A percentile compares a stretch with the other conserved stretches of the same genome.
These are phyloP conservation scores for Myocastor coypus DNA, from an alignment of 2,113 vertebrate genomes.

Conservation along the genomic window DNA sequence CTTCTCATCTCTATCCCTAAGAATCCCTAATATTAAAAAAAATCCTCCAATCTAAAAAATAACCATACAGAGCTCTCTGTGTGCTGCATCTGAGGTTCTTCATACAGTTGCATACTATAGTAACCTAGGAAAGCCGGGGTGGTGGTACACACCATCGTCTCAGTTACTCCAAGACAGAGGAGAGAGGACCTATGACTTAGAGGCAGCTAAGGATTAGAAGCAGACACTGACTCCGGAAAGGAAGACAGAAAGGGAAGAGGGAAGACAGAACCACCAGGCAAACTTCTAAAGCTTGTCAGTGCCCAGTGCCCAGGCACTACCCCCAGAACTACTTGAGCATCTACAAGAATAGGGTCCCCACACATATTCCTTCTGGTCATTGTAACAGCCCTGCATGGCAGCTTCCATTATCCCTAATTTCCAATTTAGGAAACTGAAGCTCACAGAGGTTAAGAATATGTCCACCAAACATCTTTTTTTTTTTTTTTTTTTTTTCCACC, in stretches of 20 bases:
- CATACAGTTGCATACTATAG: neutral
- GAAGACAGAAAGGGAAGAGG: neutral
- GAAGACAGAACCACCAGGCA: neutral
- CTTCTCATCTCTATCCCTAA: constrained; percentile 18
- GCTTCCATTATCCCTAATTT: neutral
- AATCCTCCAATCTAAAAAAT: constrained; percentile 21
- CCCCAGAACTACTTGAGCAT: neutral
- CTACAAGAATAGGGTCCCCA: neutral
- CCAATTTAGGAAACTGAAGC: neutral
- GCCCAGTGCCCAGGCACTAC: neutral
- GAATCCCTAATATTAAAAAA: neutral
- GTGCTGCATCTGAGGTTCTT: neutral
- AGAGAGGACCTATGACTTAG: neutral
- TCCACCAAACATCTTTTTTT: neutral
- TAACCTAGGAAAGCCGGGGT: neutral
- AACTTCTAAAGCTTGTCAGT: neutral
- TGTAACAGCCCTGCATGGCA: neutral
- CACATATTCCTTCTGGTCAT: neutral
- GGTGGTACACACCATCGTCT: neutral
- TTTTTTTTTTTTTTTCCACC: too few relatives aligned
- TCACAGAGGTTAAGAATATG: neutral
- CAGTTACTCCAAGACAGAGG: neutral
- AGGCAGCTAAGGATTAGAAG: neutral
- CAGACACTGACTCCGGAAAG: neutral
- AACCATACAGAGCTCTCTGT: neutral